These are phyloP conservation scores for Heliornis fulica DNA, from an alignment of 2,113 vertebrate species.

Conservation along the genomic window DNA sequence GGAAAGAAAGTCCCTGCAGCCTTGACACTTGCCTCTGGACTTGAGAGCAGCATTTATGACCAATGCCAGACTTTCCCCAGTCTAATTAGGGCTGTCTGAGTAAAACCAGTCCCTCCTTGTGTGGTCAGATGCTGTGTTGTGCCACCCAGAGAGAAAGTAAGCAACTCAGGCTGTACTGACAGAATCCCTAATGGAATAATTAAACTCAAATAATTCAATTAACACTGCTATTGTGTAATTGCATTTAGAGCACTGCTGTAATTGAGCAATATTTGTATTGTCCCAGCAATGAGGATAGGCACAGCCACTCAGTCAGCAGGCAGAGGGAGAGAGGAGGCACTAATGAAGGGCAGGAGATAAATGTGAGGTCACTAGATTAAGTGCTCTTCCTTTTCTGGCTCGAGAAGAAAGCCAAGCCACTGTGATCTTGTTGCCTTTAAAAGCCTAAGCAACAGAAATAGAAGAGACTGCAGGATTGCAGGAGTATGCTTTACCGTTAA, in stretches of 20 bases:
- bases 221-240: constrained; percentile 33
- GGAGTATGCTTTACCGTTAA: constrained; percentile 15
- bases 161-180: neutral
- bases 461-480: neutral
- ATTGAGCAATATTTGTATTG: constrained; percentile 49
- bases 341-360: constrained; percentile 34
- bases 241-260: constrained; percentile 12
- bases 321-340: neutral
- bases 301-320: neutral
- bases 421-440: neutral
- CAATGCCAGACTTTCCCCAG: neutral
- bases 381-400: neutral
- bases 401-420: neutral
- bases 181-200: constrained; percentile 35
- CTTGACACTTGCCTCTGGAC: neutral
- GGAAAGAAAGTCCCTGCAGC: neutral
- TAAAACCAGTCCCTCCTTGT: neutral
- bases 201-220: constrained; percentile 58
- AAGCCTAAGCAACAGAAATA: constrained; percentile 30
- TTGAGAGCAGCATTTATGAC: neutral
- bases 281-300: neutral
- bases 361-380: constrained; percentile 3
- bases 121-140: neutral
- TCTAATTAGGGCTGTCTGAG: neutral
- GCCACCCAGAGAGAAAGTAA: neutral